A percentile compares a stretch with the other conserved stretches of the same genome.
phyloP scores from a whole-genome alignment of 1,140 invertebrate species.

The Oreohelix idahoensis region DNA sequence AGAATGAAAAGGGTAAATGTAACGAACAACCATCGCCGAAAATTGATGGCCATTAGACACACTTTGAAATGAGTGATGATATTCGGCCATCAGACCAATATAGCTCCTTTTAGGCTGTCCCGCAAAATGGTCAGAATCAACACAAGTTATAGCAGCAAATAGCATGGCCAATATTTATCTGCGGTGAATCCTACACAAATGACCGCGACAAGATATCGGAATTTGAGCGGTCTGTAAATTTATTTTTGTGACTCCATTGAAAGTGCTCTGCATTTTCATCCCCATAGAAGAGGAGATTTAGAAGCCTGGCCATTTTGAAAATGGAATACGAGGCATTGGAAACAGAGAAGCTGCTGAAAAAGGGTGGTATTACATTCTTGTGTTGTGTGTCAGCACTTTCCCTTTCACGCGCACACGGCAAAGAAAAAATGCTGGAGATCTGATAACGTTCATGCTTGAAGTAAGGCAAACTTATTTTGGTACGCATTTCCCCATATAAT shows the following conservation, averaged over 20 bases:
- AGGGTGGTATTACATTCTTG: neutral
- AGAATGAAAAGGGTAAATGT: neutral
- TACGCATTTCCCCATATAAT: no score
- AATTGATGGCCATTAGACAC: conserved; percentile 37
- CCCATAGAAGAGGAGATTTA: neutral
- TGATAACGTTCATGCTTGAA: no score
- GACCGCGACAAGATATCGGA: conserved; percentile 34
- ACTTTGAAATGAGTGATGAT: conserved; percentile 2
- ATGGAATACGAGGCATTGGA: neutral
- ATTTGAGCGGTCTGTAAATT: conserved; percentile 37
- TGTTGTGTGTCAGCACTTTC: neutral
- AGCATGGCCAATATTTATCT: conserved; percentile 33
- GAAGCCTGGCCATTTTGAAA: neutral
- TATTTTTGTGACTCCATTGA: conserved; percentile 20
- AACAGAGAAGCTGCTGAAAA: neutral
- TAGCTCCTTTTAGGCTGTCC: neutral
- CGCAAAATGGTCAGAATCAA: conserved; percentile 32
- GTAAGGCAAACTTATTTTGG: no score
- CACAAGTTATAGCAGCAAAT: conserved; percentile 28
- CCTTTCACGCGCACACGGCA: no score
- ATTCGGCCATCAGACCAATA: conserved; percentile 22
- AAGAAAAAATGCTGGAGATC: no score
- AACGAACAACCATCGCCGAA: conserved; percentile 1
- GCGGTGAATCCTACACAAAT: conserved; percentile 30
- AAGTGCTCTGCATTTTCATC: conserved; percentile 7